Conservation (phyloP, 2,888 invertebrate genomes). For the Sinohyriopsis cumingii region DNA sequence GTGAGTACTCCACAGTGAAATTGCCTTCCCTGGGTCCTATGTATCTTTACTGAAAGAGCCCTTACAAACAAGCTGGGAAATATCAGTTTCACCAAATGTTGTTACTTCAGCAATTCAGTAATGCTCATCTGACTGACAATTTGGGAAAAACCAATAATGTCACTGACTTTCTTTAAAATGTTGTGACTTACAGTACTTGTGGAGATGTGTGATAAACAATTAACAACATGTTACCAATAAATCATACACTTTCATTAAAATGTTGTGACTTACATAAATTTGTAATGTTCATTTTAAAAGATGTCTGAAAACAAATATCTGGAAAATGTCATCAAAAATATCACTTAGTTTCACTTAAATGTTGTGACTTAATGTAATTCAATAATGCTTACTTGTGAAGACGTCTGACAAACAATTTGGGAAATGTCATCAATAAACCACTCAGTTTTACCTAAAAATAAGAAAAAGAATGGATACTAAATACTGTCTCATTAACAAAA, state of each 20-base stretch:
- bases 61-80: too few relatives aligned
- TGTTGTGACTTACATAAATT: too few relatives aligned
- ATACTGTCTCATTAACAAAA: too few relatives aligned
- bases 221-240: conserved; percentile 61
- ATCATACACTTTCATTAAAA: not conserved
- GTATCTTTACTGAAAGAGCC: too few relatives aligned
- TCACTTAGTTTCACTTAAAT: conserved; percentile 48
- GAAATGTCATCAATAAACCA: conserved; percentile 58
- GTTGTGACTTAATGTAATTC: too few relatives aligned
- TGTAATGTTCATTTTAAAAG: conserved; percentile 52
- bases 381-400: conserved; percentile 54
- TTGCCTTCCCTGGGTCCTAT: too few relatives aligned
- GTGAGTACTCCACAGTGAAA: too few relatives aligned
- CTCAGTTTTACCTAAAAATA: conserved; percentile 56
- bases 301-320: conserved; percentile 54
- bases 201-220: conserved; percentile 55
- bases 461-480: not conserved
- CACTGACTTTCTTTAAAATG: too few relatives aligned
- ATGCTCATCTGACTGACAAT: conserved; percentile 55
- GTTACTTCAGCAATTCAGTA: too few relatives aligned
- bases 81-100: too few relatives aligned
- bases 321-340: conserved; percentile 58
- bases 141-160: conserved; percentile 60
- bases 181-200: conserved; percentile 46
- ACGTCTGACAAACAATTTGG: conserved; percentile 59